Conservation (phyloP, 2,113 vertebrate species). For the Heliornis fulica region DNA sequence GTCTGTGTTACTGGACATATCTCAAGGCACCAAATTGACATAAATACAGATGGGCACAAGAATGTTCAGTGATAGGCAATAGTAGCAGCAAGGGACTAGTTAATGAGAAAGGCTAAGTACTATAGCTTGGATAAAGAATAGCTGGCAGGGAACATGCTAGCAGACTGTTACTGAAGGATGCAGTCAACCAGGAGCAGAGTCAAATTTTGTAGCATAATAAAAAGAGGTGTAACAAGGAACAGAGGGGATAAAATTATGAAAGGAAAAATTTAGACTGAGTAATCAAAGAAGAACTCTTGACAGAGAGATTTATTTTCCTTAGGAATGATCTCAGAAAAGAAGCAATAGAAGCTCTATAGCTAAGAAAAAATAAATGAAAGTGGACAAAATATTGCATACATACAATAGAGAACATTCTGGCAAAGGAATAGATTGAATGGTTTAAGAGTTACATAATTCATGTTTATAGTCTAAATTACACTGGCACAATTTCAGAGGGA, state of each 20-base stretch:
- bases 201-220: neutral
- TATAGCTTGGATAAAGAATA: neutral
- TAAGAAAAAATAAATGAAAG: neutral
- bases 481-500: neutral
- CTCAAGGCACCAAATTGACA: neutral
- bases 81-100: neutral
- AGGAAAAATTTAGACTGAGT: neutral
- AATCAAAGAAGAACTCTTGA: neutral
- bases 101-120: neutral
- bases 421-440: neutral
- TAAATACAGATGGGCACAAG: neutral
- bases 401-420: neutral
- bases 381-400: neutral
- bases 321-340: neutral
- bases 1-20: neutral
- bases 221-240: neutral
- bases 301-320: neutral
- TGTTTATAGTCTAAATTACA: neutral
- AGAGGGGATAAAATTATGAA: neutral
- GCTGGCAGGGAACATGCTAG: neutral
- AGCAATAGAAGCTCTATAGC: neutral
- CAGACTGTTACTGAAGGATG: neutral
- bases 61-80: neutral
- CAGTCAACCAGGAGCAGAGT: neutral
- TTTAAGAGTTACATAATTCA: neutral